Evolutionary conservation across 2,888 invertebrate species (phyloP).

Genomic region (Steinernema hermaphroditum): DNA sequence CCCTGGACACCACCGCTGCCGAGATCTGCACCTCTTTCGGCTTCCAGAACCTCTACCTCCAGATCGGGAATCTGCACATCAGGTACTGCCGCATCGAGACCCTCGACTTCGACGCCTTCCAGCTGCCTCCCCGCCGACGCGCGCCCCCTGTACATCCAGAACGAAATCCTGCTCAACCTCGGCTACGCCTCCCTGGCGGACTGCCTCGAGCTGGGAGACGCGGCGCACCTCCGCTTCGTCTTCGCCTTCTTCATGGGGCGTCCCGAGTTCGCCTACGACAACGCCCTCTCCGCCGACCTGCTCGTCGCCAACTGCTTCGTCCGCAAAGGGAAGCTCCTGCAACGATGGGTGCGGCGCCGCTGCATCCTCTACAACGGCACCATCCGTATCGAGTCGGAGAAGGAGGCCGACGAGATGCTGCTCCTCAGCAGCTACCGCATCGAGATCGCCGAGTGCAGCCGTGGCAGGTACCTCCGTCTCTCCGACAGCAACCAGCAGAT

Average conservation of each 20-base stretch:
- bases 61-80: slow-evolving; percentile 29
- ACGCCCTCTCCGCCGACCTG: slow-evolving; percentile 24
- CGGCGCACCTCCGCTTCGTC: slow-evolving; percentile 64
- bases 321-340: slow-evolving; percentile 67
- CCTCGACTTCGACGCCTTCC: slow-evolving; percentile 50
- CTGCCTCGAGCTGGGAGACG: slow-evolving; percentile 63
- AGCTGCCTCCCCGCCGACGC: slow-evolving; percentile 67
- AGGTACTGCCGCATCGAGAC: not conserved
- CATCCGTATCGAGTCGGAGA: slow-evolving; percentile 68
- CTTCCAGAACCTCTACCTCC: slow-evolving; percentile 47
- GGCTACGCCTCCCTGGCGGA: slow-evolving; percentile 31
- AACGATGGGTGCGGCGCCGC: slow-evolving; percentile 67
- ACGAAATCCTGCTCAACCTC: slow-evolving; percentile 58
- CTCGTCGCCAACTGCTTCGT: slow-evolving; percentile 42
- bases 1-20: slow-evolving; percentile 66
- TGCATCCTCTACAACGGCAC: slow-evolving; percentile 68
- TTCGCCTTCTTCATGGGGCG: slow-evolving; percentile 37
- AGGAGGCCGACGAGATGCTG: slow-evolving; percentile 38
- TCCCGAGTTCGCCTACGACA: slow-evolving; percentile 20
- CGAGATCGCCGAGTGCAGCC: slow-evolving; percentile 35
- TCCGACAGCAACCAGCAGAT: slow-evolving; percentile 32
- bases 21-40: slow-evolving; percentile 67
- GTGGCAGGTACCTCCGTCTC: slow-evolving; percentile 33
- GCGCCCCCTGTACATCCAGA: slow-evolving; percentile 68
- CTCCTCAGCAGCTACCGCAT: slow-evolving; percentile 36